Base-by-base conservation (phyloP, 1,140 invertebrate species). In the Rhagoletis zephyria region DNA sequence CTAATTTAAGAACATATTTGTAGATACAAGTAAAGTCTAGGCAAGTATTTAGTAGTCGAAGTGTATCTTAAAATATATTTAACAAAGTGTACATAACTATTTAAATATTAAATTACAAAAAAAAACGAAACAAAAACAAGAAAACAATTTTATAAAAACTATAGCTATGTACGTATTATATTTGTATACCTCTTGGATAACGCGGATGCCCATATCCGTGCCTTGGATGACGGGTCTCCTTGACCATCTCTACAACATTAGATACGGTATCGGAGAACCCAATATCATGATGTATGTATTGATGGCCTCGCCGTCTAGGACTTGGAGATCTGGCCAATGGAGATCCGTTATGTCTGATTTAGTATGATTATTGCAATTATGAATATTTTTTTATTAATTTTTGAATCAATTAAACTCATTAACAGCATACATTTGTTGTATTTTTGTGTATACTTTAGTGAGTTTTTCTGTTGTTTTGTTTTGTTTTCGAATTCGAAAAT, bases 181-280 rank as follows among this genome's bases (percentile, higher is more conserved):
- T 12, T 77, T 88, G 88, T 88, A 89, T 92, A 93, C 92, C 93
- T 93, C 92, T 91, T 90, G 92, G 90, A 92, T 91, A 93, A 89
- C 94, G 94, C 90, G 93, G 92, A 89, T 91, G 89, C 90, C 94
- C 94, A 89, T 94, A 94, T 87, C 90, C 89, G 89, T 92, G 90
- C 94, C 94, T 89, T 91, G 91, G 91, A 90, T 92, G 93, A 86
- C 94, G 93, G 85, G 93, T 93, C 92, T 97, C 96, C 93, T 97
- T 97, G 85, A 98, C 97, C 91, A 98, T 96, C 93, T 98, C 97
- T 89, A 98, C 97, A 91, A 98, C 96, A 94, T 98, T 97, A 93
- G 96, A 97, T 90, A 98, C 97, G 89, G 97, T 97, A 93, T 98
- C 97, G 90, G 97, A 98, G 94, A 98, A 98, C 64, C 97, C 97